Evolutionary conservation across 1,140 invertebrate species (phyloP).

Genomic region (Hylyphantes graminicola): DNA sequence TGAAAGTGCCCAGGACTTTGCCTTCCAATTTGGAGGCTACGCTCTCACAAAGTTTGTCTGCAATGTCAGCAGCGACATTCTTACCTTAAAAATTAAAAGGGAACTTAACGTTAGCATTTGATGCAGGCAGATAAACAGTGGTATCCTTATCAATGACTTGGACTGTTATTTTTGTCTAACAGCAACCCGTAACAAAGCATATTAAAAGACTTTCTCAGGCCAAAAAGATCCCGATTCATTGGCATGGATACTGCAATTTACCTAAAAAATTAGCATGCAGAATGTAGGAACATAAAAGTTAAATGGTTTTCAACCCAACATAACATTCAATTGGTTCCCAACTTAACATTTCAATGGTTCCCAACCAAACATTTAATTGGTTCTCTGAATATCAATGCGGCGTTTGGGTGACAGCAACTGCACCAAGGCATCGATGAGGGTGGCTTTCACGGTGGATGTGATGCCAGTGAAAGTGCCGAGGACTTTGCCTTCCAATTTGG

Average conservation of each 20-base stretch:
- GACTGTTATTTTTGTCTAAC: background rate
- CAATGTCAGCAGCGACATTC: constrained; percentile 97
- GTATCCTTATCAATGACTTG: background rate
- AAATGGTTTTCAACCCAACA: no score
- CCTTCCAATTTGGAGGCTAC: constrained; percentile 93
- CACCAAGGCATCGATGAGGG: constrained; percentile 68
- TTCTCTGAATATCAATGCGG: constrained; percentile 95
- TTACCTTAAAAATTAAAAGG: constrained; percentile 73
- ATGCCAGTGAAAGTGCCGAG: constrained; percentile 65
- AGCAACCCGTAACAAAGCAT: background rate
- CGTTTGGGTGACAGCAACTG: constrained; percentile 91
- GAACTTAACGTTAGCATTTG: no score
- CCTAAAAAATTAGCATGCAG: no score
- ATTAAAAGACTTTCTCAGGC: background rate
- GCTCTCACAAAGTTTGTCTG: constrained; percentile 93
- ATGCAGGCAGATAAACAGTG: background rate
- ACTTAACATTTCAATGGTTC: no score
- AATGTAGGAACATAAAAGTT: no score
- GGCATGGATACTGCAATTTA: no score
- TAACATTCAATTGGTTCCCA: no score
- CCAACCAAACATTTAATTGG: no score
- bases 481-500: constrained; percentile 86
- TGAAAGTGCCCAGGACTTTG: constrained; percentile 65
- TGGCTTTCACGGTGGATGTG: constrained; percentile 64
- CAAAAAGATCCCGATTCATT: no score